Conservation (phyloP, 2,113 vertebrate species). For the Butastur rufipennis region DNA sequence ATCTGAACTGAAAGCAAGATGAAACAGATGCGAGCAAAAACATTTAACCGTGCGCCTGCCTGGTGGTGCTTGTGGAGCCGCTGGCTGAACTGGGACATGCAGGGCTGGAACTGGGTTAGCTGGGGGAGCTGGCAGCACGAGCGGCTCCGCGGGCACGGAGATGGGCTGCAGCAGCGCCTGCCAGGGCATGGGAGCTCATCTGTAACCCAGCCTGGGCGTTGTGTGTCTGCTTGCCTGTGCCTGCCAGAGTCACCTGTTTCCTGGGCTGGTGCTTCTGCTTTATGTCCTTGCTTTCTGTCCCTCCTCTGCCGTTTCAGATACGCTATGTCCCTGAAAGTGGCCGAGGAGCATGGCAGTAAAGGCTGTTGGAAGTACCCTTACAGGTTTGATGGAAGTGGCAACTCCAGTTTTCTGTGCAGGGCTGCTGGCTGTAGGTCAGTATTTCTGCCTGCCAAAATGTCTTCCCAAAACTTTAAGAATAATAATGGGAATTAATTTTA, state of each 20-base stretch:
- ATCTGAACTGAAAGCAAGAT: background rate
- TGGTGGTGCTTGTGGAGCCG: background rate
- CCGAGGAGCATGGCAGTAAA: rapidly evolving
- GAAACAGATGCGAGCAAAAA: background rate
- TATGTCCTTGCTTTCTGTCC: background rate
- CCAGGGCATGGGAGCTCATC: background rate
- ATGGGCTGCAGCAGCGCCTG: background rate
- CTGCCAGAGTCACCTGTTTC: background rate
- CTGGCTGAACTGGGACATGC: rapidly evolving
- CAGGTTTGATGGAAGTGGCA: background rate
- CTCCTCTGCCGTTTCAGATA: background rate
- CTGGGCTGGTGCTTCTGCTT: background rate
- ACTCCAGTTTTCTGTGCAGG: background rate
- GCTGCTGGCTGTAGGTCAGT: background rate
- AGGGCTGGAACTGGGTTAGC: background rate
- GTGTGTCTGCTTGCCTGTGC: background rate
- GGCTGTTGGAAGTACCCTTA: background rate
- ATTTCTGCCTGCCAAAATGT: background rate
- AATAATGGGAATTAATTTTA: background rate
- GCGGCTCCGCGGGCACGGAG: rapidly evolving
- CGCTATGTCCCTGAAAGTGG: rapidly evolving
- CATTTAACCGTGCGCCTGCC: background rate
- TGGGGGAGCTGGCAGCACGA: background rate
- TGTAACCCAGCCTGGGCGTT: rapidly evolving
- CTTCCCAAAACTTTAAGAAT: background rate